Percentiles rank a stretch among this genome's conserved stretches.
Evolutionary conservation across 1,140 invertebrate species (phyloP).

Genomic region (Neodiprion pinetum): DNA sequence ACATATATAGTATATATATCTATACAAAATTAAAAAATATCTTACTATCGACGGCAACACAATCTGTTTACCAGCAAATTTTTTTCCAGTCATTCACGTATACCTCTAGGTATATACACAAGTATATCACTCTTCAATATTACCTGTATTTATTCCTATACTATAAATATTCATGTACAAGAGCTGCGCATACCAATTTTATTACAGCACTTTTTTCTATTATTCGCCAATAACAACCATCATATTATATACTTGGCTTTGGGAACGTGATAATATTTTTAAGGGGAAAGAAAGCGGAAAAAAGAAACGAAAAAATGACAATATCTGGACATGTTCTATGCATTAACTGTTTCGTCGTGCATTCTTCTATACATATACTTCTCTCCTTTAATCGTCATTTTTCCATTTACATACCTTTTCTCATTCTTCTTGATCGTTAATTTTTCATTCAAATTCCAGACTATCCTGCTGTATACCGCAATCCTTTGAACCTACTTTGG

Average conservation of each 20-base stretch:
- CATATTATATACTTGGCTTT: too few species aligned
- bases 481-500: not conserved
- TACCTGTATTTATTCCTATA: not conserved
- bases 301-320: constrained; percentile 5
- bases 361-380: not conserved
- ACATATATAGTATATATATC: too few species aligned
- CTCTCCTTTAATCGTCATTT: not conserved
- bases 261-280: too few species aligned
- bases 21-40: too few species aligned
- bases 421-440: too few species aligned
- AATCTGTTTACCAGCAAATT: not conserved
- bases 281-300: not conserved
- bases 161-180: too few species aligned
- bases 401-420: too few species aligned
- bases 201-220: too few species aligned
- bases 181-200: too few species aligned
- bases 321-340: not conserved
- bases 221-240: too few species aligned
- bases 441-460: not conserved
- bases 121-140: not conserved
- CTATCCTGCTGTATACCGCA: not conserved
- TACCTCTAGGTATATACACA: not conserved
- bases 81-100: not conserved
- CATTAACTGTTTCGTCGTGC: not conserved
- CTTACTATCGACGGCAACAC: too few species aligned